Base-by-base conservation (phyloP, 2,113 vertebrate species). In the Caracal caracal region DNA sequence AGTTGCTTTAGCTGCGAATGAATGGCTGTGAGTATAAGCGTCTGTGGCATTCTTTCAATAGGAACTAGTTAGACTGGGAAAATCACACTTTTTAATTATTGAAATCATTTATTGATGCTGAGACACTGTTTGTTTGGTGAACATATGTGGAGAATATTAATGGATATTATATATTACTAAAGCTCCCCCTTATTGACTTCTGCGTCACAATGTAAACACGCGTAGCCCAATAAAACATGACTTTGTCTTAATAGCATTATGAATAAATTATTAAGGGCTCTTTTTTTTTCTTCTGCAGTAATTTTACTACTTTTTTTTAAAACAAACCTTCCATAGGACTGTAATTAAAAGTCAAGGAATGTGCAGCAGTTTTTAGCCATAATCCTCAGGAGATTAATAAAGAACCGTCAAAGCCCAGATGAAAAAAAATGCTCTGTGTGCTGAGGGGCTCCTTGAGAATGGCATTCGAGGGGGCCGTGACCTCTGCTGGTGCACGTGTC, bases 201-300 rank as follows among this genome's bases (percentile, higher is more conserved):
- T 79, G 78, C 12, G 0, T 92, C 19, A 6, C 13, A 13, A 13
- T 83, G 86, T 88, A 96, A 94, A 97, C 82, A 88, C 10, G 1
- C 0, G 1, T 47, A 51, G 26, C 20, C 71, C 65, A 40, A 53
- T 61, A 47, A 93, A 97, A 80, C 5, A 13, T 66, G 88, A 40
- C 61, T 96, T 93, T 96, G 93, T 93, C 92, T 79, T 96, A 92
- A 79, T 82, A 93, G 83, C 86, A 22, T 53, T 95, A 92, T 94
- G 95, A 97, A 97, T 96, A 96, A 88, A 95, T 93, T 97, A 96
- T 97, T 96, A 94, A 97, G 79, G 91, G 5, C n/a, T 96, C 95
- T 93, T 33, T 81, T 35, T 83, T 37, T 79, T 59, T 75, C 53
- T 59, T 7, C 16, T 90, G 65, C 73, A 96, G 84, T 95, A 97